phyloP scores from a whole-genome alignment of 2,888 invertebrate species.

The Caenorhabditis plicata region DNA sequence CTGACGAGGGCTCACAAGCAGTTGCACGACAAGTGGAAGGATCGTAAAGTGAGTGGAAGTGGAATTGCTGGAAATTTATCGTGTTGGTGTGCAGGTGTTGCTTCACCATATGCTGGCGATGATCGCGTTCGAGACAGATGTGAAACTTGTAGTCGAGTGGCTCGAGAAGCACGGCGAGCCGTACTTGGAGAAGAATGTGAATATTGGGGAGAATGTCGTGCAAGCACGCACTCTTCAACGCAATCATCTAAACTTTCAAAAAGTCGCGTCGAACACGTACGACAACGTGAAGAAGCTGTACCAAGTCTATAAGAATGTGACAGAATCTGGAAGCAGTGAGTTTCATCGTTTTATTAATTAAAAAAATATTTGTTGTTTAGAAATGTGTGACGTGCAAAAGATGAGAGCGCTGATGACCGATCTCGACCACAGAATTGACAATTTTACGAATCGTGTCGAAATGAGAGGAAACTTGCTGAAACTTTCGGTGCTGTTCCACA shows the following conservation, averaged over 20 bases:
- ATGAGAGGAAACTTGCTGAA: slow-evolving; percentile 31
- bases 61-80: not conserved
- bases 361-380: slow-evolving; percentile 8
- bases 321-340: slow-evolving; percentile 36
- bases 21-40: slow-evolving; percentile 36
- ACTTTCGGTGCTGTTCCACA: slow-evolving; percentile 54
- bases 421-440: slow-evolving; percentile 13
- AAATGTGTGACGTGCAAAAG: slow-evolving; percentile 23
- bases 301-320: slow-evolving; percentile 42
- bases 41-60: slow-evolving; percentile 19
- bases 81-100: slow-evolving; percentile 16
- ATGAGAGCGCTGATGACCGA: slow-evolving; percentile 22
- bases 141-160: slow-evolving; percentile 57
- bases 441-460: slow-evolving; percentile 16
- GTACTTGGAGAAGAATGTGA: slow-evolving; percentile 51
- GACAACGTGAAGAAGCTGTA: slow-evolving; percentile 55
- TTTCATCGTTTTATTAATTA: slow-evolving; percentile 1
- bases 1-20: slow-evolving; percentile 35
- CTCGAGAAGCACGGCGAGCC: slow-evolving; percentile 63
- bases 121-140: slow-evolving; percentile 50
- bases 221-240: slow-evolving; percentile 37
- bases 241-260: slow-evolving; percentile 54
- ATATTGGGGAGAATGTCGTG: slow-evolving; percentile 46
- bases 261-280: slow-evolving; percentile 59
- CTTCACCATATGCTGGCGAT: slow-evolving; percentile 42